Evolutionary conservation across 2,113 vertebrate genomes (phyloP).

Genomic region (Apodemus sylvaticus): DNA sequence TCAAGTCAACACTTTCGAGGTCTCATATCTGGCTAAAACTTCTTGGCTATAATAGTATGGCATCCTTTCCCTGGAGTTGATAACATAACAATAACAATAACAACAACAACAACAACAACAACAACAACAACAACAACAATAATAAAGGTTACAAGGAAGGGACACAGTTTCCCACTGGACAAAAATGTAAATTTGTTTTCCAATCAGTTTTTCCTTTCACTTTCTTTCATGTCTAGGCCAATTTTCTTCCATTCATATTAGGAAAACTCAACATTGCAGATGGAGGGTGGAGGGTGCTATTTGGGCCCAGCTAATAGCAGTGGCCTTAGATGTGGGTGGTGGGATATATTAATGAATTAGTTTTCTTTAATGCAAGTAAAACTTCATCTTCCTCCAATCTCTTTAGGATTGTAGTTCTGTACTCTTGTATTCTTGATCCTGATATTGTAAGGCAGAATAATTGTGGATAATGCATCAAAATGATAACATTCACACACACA

Average conservation of each 20-base stretch:
- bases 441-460: constrained; percentile 25
- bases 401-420: background rate
- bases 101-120: no score
- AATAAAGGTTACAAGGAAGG: background rate
- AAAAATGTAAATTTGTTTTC: background rate
- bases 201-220: background rate
- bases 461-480: background rate
- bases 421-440: constrained; percentile 2
- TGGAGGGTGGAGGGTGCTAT: background rate
- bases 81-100: background rate
- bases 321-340: background rate
- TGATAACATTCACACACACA: background rate
- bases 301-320: background rate
- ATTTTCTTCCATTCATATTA: background rate
- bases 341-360: background rate
- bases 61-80: background rate
- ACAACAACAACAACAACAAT: no score
- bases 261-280: background rate
- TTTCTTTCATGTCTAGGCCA: background rate
- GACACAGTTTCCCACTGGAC: background rate
- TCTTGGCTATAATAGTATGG: background rate
- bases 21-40: background rate
- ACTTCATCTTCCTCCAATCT: background rate
- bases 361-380: constrained; percentile 32
- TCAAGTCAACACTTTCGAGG: background rate